These are phyloP conservation scores for Hypsopygia costalis DNA, from an alignment of 2,888 invertebrate species.

Conservation along the genomic window DNA sequence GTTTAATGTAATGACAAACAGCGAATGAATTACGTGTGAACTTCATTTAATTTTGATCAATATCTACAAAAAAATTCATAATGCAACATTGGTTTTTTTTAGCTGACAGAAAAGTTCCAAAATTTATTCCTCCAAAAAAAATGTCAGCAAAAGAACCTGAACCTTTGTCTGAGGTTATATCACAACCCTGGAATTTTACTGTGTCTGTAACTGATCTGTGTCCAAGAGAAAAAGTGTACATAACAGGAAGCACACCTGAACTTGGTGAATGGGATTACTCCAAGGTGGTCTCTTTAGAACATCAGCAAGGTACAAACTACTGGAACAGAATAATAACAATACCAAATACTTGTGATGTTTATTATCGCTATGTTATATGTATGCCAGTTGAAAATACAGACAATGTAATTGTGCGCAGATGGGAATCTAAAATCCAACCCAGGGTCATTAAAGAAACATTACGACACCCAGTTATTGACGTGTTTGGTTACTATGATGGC, in stretches of 20 bases:
- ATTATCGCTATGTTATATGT: constrained; percentile 89
- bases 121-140: constrained; percentile 40
- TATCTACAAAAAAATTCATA: not conserved
- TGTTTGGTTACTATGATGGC: constrained; percentile 84
- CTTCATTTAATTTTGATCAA: no score
- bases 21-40: no score
- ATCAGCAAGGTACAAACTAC: constrained; percentile 57
- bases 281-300: constrained; percentile 79
- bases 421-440: constrained; percentile 90
- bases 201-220: constrained; percentile 76
- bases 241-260: constrained; percentile 84
- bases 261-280: constrained; percentile 87
- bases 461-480: constrained; percentile 73
- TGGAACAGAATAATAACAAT: constrained; percentile 85
- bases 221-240: constrained; percentile 83
- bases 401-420: constrained; percentile 84
- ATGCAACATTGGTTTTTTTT: constrained; percentile 86
- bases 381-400: constrained; percentile 81
- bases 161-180: constrained; percentile 34
- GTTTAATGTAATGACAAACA: no score
- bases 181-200: constrained; percentile 60
- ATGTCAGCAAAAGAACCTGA: constrained; percentile 41
- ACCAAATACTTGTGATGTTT: constrained; percentile 83
- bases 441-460: constrained; percentile 77
- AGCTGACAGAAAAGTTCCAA: constrained; percentile 65